These are phyloP conservation scores for Tenualosa ilisha DNA, from an alignment of 2,797 vertebrate species.

Conservation along the genomic window DNA sequence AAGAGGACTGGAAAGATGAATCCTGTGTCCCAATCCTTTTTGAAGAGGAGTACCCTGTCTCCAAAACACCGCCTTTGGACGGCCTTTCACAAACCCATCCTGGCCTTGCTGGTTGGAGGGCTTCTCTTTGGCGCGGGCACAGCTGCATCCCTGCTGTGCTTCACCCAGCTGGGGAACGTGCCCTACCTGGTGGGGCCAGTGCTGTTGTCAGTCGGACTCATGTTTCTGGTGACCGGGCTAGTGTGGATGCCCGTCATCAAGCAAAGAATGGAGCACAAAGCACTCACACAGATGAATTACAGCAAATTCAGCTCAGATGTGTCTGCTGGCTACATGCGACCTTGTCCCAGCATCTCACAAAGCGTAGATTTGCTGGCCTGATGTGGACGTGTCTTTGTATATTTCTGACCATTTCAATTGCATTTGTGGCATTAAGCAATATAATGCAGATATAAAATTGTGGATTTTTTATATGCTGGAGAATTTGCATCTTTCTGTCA, in stretches of 20 bases:
- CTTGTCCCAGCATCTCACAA: slow-evolving; percentile 40
- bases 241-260: slow-evolving; percentile 55
- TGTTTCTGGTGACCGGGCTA: slow-evolving; percentile 58
- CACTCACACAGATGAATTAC: slow-evolving; percentile 35
- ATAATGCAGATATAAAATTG: background rate
- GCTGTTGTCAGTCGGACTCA: slow-evolving; percentile 51
- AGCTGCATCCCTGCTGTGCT: slow-evolving; percentile 42
- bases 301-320: slow-evolving; percentile 19
- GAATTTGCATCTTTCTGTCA: background rate
- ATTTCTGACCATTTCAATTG: background rate
- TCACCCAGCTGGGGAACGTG: slow-evolving; percentile 38
- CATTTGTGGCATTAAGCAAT: background rate
- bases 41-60: slow-evolving; percentile 5
- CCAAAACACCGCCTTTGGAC: slow-evolving; percentile 42
- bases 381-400: background rate
- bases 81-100: slow-evolving; percentile 45
- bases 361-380: background rate
- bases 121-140: slow-evolving; percentile 40
- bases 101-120: slow-evolving; percentile 35
- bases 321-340: background rate
- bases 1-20: slow-evolving; percentile 17
- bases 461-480: background rate
- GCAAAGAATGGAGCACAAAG: slow-evolving; percentile 40
- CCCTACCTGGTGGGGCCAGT: slow-evolving; percentile 49
- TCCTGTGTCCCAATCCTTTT: background rate